phyloP scores from a whole-genome alignment of 2,888 invertebrate species.

The Desoria tigrina region DNA sequence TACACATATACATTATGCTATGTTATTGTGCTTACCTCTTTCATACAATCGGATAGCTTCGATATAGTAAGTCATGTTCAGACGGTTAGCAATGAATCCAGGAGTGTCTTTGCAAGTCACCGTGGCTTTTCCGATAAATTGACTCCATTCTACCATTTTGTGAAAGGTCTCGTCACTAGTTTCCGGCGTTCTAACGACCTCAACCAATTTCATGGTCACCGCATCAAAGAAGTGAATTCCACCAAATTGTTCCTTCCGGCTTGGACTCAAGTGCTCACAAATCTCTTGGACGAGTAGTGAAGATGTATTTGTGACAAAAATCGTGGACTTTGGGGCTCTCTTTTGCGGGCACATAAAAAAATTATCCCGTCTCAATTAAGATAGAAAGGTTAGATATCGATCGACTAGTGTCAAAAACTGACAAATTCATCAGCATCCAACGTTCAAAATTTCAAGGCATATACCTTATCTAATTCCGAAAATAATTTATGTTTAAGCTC shows the following conservation, averaged over 20 bases:
- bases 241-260: slow-evolving; percentile 60
- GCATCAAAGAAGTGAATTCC: slow-evolving; percentile 66
- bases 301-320: slow-evolving; percentile 64
- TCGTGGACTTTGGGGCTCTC: slow-evolving; percentile 54
- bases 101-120: slow-evolving; percentile 63
- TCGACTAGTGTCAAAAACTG: too few species aligned
- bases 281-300: slow-evolving; percentile 62
- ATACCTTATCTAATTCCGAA: slow-evolving; percentile 57
- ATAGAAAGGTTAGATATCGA: too few species aligned
- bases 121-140: slow-evolving; percentile 60
- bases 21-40: slow-evolving; percentile 57
- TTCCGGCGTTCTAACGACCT: slow-evolving; percentile 60
- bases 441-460: neutral
- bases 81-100: slow-evolving; percentile 64
- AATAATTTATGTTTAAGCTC: slow-evolving; percentile 62
- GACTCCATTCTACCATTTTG: slow-evolving; percentile 59
- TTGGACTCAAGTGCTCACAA: slow-evolving; percentile 57
- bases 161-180: slow-evolving; percentile 60
- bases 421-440: too few species aligned
- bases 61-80: slow-evolving; percentile 62
- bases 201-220: slow-evolving; percentile 63
- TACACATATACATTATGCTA: too few species aligned
- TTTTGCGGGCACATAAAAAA: neutral
- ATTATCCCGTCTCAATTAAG: neutral
- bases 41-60: slow-evolving; percentile 62